phyloP scores from a whole-genome alignment of 1,140 invertebrate genomes.

The Drosophila pseudoananassae region DNA sequence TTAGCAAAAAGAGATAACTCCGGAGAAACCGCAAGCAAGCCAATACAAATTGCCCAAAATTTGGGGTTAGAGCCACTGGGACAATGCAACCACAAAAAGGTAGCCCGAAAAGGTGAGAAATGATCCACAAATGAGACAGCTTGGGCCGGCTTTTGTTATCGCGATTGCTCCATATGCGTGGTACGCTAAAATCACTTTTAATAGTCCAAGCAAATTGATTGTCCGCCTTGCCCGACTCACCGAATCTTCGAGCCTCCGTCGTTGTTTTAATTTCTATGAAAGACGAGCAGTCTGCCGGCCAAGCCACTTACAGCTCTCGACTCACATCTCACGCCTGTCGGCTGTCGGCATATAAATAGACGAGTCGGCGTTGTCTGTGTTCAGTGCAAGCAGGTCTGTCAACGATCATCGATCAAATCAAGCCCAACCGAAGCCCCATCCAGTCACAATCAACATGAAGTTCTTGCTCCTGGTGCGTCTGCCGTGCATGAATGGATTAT shows the following conservation, averaged over 20 bases:
- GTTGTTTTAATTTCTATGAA: conserved; percentile 74
- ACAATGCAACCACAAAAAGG: conserved; percentile 60
- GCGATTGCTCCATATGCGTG: conserved; percentile 60
- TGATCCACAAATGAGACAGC: conserved; percentile 20
- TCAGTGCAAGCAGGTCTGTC: conserved; percentile 68
- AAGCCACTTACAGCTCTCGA: conserved; percentile 1
- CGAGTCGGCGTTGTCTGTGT: conserved; percentile 47
- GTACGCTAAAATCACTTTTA: conserved; percentile 77
- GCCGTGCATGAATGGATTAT: background rate
- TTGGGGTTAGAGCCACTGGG: conserved; percentile 16
- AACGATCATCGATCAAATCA: conserved; percentile 63
- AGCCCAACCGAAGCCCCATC: conserved; percentile 14
- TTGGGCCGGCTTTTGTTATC: conserved; percentile 44
- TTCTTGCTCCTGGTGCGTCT: conserved; percentile 75
- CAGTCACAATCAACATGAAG: conserved; percentile 61
- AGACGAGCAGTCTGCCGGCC: conserved; percentile 50
- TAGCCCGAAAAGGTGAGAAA: conserved; percentile 29
- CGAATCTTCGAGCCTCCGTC: conserved; percentile 29
- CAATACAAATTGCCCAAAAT: conserved; percentile 53
- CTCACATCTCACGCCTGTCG: conserved; percentile 16
- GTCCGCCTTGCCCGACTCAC: conserved; percentile 31
- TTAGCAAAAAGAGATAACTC: conserved; percentile 30
- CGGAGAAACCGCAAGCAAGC: conserved; percentile 60
- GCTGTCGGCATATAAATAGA: conserved; percentile 67
- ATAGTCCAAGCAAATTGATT: conserved; percentile 79